Evolutionary conservation across 2,113 vertebrate species (phyloP), one percentile per base, ranked within the genome.

Genomic region (Lethenteron camtschaticum): DNA sequence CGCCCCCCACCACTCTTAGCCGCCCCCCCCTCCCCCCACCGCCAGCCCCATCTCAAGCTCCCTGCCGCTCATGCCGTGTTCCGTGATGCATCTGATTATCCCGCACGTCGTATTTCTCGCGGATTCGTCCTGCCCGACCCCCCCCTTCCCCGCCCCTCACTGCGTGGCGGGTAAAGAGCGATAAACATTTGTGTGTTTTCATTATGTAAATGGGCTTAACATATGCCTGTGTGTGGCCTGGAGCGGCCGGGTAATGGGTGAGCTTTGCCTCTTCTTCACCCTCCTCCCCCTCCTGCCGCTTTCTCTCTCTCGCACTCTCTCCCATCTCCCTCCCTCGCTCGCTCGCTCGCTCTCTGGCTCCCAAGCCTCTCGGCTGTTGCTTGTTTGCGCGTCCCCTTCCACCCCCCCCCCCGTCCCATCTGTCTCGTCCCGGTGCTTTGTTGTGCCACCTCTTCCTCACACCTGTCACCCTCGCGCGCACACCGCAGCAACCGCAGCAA

Each of bases 111-210:
- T 41, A 41, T 41, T 41, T 41, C 41, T 41, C 41, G 41, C 41
- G 41, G 41, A 41, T 41, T 41, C 41, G 41, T 41, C 41, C 41
- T 41, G 41, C 41, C 41, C 41, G 41, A 41, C 41, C 41, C 41
- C 41, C 72, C 73, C 73, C 81, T 83, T 79, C 79, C 80, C 81
- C 77, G 85, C 85, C 85, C 83, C 84, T 80, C 82, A 83, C 85
- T 87, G 85, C 86, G 86, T 87, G 83, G 83, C 88, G 87, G 87
- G 87, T 87, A 84, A 84, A 83, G 79, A 79, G 83, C 89, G 89
- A 90, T 97, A 95, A 95, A 90, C 87, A 88, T 91, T 88, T 88
- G 87, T 91, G 87, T 90, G 85, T 91, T 90, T 96, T 91, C 89
- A 94, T 94, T 91, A 90, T 87, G 87, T 86, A 91, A 89, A 95